Evolutionary conservation across 2,888 invertebrate genomes (phyloP).

Genomic region (Trichacis sp.): DNA sequence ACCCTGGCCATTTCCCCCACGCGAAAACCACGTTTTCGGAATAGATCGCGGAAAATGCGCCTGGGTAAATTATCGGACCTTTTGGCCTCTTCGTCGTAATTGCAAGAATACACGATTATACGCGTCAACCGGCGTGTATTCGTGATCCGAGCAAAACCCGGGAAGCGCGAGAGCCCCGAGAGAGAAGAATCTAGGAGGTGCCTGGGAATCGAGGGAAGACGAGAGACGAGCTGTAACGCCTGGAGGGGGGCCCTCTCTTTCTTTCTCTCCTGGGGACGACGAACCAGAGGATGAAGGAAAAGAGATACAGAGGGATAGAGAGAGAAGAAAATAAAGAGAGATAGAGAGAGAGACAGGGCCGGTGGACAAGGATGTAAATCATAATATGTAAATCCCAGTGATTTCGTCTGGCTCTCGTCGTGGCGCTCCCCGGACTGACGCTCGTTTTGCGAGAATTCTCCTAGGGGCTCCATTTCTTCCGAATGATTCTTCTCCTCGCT

Average conservation of each 20-base stretch:
- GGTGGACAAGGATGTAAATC: slow-evolving; percentile 65
- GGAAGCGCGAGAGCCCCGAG: neutral
- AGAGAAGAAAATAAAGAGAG: neutral
- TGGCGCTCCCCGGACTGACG: slow-evolving; percentile 56
- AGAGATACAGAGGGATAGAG: too few relatives aligned
- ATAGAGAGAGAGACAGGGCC: slow-evolving; percentile 6
- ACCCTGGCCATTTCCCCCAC: slow-evolving; percentile 1
- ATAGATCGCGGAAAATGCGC: neutral
- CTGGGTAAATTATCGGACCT: slow-evolving; percentile 6
- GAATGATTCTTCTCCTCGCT: slow-evolving; percentile 7
- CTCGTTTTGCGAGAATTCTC: slow-evolving; percentile 55
- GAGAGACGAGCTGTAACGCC: slow-evolving; percentile 13
- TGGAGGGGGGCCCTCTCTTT: slow-evolving; percentile 3
- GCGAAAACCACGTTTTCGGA: neutral
- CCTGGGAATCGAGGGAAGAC: slow-evolving; percentile 12
- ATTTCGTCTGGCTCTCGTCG: slow-evolving; percentile 62
- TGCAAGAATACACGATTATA: neutral
- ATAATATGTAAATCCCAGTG: slow-evolving; percentile 67
- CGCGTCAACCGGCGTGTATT: slow-evolving; percentile 5
- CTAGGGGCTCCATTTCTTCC: slow-evolving; percentile 34
- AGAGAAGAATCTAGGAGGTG: neutral
- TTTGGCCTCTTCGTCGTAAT: neutral
- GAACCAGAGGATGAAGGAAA: neutral
- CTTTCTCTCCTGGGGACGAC: neutral
- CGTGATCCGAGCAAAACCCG: slow-evolving; percentile 3